Conservation (phyloP, 1,140 invertebrate species). For the Drosophila ohnishii region DNA sequence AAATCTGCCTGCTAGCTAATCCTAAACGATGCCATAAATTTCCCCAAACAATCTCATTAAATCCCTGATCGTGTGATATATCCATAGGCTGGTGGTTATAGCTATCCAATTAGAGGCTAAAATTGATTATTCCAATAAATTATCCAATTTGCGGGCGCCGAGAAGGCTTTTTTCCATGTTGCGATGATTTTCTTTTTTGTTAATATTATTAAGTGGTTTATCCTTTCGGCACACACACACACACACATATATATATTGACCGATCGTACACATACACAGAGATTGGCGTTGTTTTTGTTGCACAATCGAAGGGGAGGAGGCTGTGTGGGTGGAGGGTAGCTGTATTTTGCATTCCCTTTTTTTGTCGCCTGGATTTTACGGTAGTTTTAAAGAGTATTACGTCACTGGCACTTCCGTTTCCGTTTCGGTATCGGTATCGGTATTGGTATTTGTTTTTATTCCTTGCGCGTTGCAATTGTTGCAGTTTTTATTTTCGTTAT, state of each 20-base stretch:
- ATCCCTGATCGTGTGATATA: slow-evolving; percentile 28
- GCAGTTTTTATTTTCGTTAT: slow-evolving; percentile 47
- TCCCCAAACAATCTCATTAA: slow-evolving; percentile 16
- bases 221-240: slow-evolving; percentile 26
- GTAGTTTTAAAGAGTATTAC: slow-evolving; percentile 66
- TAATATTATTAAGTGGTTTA: slow-evolving; percentile 6
- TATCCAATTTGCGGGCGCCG: slow-evolving; percentile 55
- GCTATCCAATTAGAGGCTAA: slow-evolving; percentile 39
- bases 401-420: slow-evolving; percentile 80
- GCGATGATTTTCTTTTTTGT: slow-evolving; percentile 10
- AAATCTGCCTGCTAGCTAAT: not conserved
- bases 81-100: slow-evolving; percentile 24
- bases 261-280: slow-evolving; percentile 35
- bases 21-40: slow-evolving; percentile 27
- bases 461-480: slow-evolving; percentile 52
- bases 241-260: slow-evolving; percentile 6
- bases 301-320: slow-evolving; percentile 51
- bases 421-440: slow-evolving; percentile 24
- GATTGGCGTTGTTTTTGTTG: slow-evolving; percentile 52
- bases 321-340: slow-evolving; percentile 6
- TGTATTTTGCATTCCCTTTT: slow-evolving; percentile 19
- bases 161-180: slow-evolving; percentile 8
- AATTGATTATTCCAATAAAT: slow-evolving; percentile 58
- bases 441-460: slow-evolving; percentile 18
- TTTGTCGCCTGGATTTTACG: slow-evolving; percentile 18